A percentile compares a stretch with the other conserved stretches of the same genome.
Conservation (phyloP, 2,113 vertebrate genomes). For the Triplophysa siluroides region DNA sequence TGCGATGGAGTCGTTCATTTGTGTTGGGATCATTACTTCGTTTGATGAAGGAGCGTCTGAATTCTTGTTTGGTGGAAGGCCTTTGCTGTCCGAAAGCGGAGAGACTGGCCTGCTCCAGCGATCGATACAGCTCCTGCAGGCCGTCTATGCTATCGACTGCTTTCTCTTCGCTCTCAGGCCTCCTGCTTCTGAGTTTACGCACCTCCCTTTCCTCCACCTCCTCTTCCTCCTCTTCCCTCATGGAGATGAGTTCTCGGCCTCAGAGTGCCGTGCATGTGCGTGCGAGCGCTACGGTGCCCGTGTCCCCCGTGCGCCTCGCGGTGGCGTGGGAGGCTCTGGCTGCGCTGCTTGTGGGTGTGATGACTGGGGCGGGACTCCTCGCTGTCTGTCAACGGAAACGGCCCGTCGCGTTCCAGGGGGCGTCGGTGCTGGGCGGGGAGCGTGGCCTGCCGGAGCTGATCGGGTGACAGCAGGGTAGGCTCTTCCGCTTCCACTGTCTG, state of each 20-base stretch:
- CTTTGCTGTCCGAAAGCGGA: conserved; percentile 84
- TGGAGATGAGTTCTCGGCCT: conserved; percentile 49
- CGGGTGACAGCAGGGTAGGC: conserved; percentile 75
- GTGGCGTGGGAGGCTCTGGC: conserved; percentile 87
- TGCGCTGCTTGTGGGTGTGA: conserved; percentile 82
- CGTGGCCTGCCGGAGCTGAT: conserved; percentile 81
- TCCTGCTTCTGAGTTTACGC: conserved; percentile 26
- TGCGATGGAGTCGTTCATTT: conserved; percentile 87
- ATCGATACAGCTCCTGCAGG: conserved; percentile 83
- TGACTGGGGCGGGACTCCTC: conserved; percentile 70
- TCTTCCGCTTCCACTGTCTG: conserved; percentile 75
- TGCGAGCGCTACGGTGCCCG: conserved; percentile 76
- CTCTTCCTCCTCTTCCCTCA: conserved; percentile 52
- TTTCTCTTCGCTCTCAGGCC: conserved; percentile 23
- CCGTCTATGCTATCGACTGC: conserved; percentile 66
- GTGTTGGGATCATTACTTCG: conserved; percentile 83
- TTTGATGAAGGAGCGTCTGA: conserved; percentile 83
- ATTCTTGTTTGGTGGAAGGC: conserved; percentile 85
- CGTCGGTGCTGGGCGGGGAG: conserved; percentile 78
- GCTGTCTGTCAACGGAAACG: conserved; percentile 81
- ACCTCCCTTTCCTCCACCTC: conserved; percentile 63
- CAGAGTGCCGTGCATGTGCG: conserved; percentile 59
- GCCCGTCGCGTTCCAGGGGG: conserved; percentile 82
- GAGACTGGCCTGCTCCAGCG: conserved; percentile 74
- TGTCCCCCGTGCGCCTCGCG: conserved; percentile 71